Evolutionary conservation across 2,888 invertebrate species (phyloP).

Genomic region (Melanargia galathea): DNA sequence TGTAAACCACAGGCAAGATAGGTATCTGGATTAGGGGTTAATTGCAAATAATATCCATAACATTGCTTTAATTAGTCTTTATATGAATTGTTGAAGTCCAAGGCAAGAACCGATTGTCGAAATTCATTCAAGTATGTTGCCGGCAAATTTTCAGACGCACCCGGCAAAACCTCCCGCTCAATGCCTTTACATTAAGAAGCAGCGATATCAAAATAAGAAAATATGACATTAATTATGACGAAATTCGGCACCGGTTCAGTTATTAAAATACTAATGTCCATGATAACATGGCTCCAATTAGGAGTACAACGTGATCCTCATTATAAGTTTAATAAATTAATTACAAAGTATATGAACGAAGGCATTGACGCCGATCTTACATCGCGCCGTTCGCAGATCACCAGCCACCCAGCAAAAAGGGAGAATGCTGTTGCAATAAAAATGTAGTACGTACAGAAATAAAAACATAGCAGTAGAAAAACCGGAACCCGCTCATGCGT

Average conservation of each 20-base stretch:
- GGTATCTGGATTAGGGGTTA: conserved; percentile 23
- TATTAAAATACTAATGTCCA: conserved; percentile 53
- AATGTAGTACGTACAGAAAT: conserved; percentile 56
- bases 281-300: conserved; percentile 63
- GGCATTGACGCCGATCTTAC: background rate
- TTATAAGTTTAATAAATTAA: conserved; percentile 63
- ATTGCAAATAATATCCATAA: conserved; percentile 31
- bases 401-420: conserved; percentile 53
- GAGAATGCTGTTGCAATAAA: conserved; percentile 60
- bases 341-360: conserved; percentile 48
- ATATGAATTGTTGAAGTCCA: conserved; percentile 20
- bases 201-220: conserved; percentile 54
- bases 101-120: conserved; percentile 21
- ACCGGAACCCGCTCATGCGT: conserved; percentile 65
- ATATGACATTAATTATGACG: conserved; percentile 64
- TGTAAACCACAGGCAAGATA: conserved; percentile 17
- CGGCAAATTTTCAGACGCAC: conserved; percentile 43
- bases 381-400: conserved; percentile 12
- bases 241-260: conserved; percentile 53
- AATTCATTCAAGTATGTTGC: conserved; percentile 36
- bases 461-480: conserved; percentile 62
- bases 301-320: conserved; percentile 44
- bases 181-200: conserved; percentile 50
- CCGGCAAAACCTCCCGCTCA: conserved; percentile 50
- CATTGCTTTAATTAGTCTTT: conserved; percentile 30